A percentile compares a stretch with the other conserved stretches of the same genome.
These are phyloP conservation scores for Dromiciops gliroides DNA, from an alignment of 2,113 vertebrate genomes.

Conservation along the genomic window DNA sequence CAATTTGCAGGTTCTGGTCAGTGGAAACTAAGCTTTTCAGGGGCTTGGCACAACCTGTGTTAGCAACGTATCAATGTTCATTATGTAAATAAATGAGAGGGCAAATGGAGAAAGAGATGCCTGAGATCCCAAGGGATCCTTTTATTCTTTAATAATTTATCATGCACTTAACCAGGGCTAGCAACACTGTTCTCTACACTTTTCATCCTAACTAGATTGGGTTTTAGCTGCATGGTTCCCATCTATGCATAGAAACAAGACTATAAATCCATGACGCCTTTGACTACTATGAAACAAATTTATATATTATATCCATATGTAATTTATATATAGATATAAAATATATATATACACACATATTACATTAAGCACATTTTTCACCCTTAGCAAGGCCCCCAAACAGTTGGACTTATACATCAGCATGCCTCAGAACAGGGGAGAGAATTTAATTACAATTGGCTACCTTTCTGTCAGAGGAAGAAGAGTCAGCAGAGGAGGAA, in stretches of 20 bases:
- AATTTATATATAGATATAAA: background rate
- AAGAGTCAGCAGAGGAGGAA: conserved; percentile 80
- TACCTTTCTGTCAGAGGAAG: conserved; percentile 87
- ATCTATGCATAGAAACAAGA: background rate
- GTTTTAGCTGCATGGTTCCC: background rate
- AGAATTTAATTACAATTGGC: background rate
- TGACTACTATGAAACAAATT: background rate
- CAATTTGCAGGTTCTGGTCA: too few species aligned
- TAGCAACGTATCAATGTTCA: background rate
- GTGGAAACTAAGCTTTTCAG: background rate
- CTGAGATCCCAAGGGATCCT: background rate
- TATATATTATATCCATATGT: background rate
- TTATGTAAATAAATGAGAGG: background rate
- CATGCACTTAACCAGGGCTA: background rate
- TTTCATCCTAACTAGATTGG: background rate
- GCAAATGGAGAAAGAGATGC: background rate
- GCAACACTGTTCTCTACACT: background rate
- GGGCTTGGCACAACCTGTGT: background rate
- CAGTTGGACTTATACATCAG: background rate
- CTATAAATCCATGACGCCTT: background rate
- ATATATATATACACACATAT: background rate
- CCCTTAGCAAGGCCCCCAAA: conserved; percentile 13
- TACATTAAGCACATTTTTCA: background rate
- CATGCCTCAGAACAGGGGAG: background rate
- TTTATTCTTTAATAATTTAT: background rate